phyloP scores from a whole-genome alignment of 2,888 invertebrate species.

The Eustalomyia histrio region DNA sequence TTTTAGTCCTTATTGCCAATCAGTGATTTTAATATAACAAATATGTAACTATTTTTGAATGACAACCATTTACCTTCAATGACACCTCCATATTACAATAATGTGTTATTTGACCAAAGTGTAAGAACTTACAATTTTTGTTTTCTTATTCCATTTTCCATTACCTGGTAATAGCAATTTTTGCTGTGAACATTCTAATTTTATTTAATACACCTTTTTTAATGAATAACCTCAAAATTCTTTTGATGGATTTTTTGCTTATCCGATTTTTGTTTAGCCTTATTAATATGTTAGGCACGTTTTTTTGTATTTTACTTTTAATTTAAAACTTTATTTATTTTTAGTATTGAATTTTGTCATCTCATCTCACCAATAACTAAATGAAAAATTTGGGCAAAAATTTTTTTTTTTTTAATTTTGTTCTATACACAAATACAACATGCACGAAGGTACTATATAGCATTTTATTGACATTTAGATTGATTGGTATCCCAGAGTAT shows the following conservation, averaged over 20 bases:
- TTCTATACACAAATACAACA: neutral
- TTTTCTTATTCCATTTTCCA: too few relatives aligned
- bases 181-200: neutral
- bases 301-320: slow-evolving; percentile 10
- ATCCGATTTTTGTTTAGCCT: slow-evolving; percentile 10
- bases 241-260: slow-evolving; percentile 10
- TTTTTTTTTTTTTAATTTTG: neutral
- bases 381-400: slow-evolving; percentile 37
- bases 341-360: slow-evolving; percentile 9
- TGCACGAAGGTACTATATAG: neutral
- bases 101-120: too few relatives aligned
- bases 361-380: neutral
- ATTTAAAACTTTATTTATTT: slow-evolving; percentile 48
- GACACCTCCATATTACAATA: too few relatives aligned
- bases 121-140: too few relatives aligned
- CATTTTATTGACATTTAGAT: slow-evolving; percentile 58
- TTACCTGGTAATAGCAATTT: too few relatives aligned
- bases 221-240: slow-evolving; percentile 31
- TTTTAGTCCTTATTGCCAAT: too few relatives aligned
- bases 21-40: too few relatives aligned
- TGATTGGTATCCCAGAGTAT: slow-evolving; percentile 43
- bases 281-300: slow-evolving; percentile 58
- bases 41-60: too few relatives aligned
- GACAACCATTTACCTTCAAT: too few relatives aligned
- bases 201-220: too few relatives aligned